Evolutionary conservation across 2,888 invertebrate genomes (phyloP).

Genomic region (Hybos culiciformis): DNA sequence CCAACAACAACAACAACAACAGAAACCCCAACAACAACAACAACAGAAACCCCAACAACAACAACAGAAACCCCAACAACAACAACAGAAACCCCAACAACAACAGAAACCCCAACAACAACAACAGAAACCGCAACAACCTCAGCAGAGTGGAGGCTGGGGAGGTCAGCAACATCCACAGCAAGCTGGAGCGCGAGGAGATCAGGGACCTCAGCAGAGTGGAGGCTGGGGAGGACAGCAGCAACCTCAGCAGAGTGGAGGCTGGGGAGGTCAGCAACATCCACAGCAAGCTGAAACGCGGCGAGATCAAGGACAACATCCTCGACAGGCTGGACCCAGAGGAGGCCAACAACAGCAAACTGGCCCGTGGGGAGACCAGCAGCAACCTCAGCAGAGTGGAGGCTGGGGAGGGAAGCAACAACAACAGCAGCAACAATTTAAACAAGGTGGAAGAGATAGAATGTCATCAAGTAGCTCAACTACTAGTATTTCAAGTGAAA

Average conservation of each 20-base stretch:
- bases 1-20: neutral
- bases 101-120: conserved; percentile 4
- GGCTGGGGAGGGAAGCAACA: conserved; percentile 1
- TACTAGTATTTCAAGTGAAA: neutral
- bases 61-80: neutral
- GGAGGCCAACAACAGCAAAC: conserved; percentile 5
- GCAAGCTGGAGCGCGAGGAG: conserved; percentile 1
- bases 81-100: neutral
- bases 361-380: neutral
- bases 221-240: conserved; percentile 6
- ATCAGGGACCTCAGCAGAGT: conserved; percentile 6
- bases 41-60: neutral
- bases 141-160: neutral
- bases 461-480: neutral
- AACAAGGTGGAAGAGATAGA: too few relatives aligned
- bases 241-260: conserved; percentile 6
- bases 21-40: neutral
- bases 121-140: neutral
- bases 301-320: conserved; percentile 4
- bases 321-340: neutral
- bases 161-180: conserved; percentile 7
- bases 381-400: neutral
- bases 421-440: neutral
- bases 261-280: conserved; percentile 1
- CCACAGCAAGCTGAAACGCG: conserved; percentile 2